Percentiles rank a stretch among this genome's conserved stretches.
phyloP scores from a whole-genome alignment of 2,113 vertebrate species.

The Nothoprocta perdicaria region DNA sequence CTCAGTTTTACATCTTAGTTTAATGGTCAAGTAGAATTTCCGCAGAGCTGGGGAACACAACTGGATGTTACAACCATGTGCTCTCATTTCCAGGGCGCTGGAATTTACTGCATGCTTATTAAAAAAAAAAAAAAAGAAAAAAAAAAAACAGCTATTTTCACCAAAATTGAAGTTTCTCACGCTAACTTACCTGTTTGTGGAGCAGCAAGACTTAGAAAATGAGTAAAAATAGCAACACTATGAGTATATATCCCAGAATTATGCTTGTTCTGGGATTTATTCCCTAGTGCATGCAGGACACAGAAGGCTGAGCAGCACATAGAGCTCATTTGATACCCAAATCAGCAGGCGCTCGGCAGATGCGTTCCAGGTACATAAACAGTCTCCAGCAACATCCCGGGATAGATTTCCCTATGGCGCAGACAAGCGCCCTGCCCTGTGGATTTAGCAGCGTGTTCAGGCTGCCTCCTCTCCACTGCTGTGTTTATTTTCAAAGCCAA shows the following conservation, averaged over 20 bases:
- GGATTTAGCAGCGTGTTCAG: neutral
- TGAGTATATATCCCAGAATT: neutral
- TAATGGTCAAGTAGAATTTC: neutral
- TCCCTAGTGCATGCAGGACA: neutral
- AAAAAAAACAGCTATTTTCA: neutral
- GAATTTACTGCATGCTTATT: neutral
- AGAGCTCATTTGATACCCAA: neutral
- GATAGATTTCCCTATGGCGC: neutral
- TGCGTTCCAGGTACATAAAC: neutral
- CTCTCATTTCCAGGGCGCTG: neutral
- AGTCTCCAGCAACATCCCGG: neutral
- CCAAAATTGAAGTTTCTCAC: neutral
- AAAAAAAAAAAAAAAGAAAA: neutral
- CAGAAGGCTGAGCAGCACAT: neutral
- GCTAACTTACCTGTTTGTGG: neutral
- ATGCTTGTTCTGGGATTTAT: rapidly evolving
- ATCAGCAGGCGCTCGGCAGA: neutral
- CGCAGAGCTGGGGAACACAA: neutral
- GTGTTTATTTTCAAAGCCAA: constrained; percentile 10
- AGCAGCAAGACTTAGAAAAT: neutral
- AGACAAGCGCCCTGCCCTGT: neutral
- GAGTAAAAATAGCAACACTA: no score
- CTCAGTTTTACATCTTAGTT: neutral
- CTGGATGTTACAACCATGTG: neutral
- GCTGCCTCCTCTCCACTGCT: neutral